Evolutionary conservation across 1,140 invertebrate genomes (phyloP).

Genomic region (fruit fly (Drosophila melanogaster)): DNA sequence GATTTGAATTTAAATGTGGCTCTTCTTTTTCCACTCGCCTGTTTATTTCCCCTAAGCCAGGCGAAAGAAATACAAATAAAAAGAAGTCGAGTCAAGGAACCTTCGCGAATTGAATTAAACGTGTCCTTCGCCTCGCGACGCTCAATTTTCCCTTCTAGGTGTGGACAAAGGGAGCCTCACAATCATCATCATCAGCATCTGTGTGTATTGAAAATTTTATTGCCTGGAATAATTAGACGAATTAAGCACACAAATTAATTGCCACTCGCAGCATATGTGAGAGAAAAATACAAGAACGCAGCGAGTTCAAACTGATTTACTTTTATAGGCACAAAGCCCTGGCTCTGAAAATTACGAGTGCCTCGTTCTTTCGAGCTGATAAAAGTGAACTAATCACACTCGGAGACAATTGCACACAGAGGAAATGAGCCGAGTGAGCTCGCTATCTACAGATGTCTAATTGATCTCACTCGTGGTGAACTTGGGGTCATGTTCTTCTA

Average conservation of each 20-base stretch:
- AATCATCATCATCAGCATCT: slow-evolving; percentile 28
- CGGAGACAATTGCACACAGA: background rate
- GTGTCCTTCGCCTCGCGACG: slow-evolving; percentile 53
- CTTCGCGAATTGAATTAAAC: slow-evolving; percentile 81
- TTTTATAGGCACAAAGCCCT: slow-evolving; percentile 71
- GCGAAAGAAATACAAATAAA: slow-evolving; percentile 35
- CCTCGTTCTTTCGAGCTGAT: slow-evolving; percentile 9
- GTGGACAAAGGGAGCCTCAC: slow-evolving; percentile 40
- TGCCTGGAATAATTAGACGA: slow-evolving; percentile 79
- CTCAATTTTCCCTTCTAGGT: slow-evolving; percentile 44
- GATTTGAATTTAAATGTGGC: slow-evolving; percentile 81
- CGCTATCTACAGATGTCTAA: slow-evolving; percentile 26
- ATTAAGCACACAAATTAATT: slow-evolving; percentile 81
- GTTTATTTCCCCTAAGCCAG: slow-evolving; percentile 60
- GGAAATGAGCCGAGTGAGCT: slow-evolving; percentile 16
- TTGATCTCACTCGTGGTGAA: slow-evolving; percentile 3
- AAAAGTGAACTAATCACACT: slow-evolving; percentile 31
- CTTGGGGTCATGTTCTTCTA: background rate
- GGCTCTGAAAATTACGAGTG: slow-evolving; percentile 52
- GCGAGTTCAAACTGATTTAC: slow-evolving; percentile 67
- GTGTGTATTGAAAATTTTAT: slow-evolving; percentile 80
- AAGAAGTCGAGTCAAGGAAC: slow-evolving; percentile 60
- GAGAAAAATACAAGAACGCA: slow-evolving; percentile 34
- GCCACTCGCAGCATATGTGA: slow-evolving; percentile 72
- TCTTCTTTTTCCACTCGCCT: slow-evolving; percentile 46